phyloP scores from a whole-genome alignment of 2,113 vertebrate species.

The Leuciscus idus region DNA sequence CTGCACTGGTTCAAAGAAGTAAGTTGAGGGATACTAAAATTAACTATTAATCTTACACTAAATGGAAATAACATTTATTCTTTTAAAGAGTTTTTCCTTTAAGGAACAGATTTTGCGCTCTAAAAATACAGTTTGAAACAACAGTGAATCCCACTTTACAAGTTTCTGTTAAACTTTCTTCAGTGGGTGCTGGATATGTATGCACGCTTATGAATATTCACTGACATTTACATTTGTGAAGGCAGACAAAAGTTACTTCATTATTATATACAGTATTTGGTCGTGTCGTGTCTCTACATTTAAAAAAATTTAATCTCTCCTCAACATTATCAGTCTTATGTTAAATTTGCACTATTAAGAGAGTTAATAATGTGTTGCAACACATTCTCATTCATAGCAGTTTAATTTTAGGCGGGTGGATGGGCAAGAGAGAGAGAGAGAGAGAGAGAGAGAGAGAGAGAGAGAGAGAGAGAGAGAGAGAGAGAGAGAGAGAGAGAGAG shows the following conservation, averaged over 20 bases:
- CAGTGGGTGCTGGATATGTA: background rate
- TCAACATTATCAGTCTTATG: too few species aligned
- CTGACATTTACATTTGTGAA: conserved; percentile 8
- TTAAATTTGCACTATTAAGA: too few species aligned
- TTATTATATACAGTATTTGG: conserved; percentile 3
- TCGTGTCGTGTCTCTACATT: background rate
- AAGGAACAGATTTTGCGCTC: background rate
- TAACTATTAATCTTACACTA: background rate
- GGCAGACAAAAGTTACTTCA: background rate
- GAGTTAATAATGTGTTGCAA: too few species aligned
- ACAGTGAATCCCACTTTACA: background rate
- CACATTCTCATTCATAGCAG: background rate
- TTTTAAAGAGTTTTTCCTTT: background rate
- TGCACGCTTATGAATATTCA: background rate
- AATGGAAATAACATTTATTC: background rate
- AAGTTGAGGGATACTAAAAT: background rate
- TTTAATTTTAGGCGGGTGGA: background rate
- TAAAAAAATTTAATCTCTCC: background rate
- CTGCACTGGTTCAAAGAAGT: background rate
- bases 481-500: too few species aligned
- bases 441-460: too few species aligned
- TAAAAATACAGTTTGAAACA: background rate
- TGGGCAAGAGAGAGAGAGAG: too few species aligned
- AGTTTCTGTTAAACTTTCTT: background rate
- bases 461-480: too few species aligned